Percentiles rank a stretch among this genome's conserved stretches.
phyloP scores from a whole-genome alignment of 2,888 invertebrate species.

The Auanema freiburgensis region DNA sequence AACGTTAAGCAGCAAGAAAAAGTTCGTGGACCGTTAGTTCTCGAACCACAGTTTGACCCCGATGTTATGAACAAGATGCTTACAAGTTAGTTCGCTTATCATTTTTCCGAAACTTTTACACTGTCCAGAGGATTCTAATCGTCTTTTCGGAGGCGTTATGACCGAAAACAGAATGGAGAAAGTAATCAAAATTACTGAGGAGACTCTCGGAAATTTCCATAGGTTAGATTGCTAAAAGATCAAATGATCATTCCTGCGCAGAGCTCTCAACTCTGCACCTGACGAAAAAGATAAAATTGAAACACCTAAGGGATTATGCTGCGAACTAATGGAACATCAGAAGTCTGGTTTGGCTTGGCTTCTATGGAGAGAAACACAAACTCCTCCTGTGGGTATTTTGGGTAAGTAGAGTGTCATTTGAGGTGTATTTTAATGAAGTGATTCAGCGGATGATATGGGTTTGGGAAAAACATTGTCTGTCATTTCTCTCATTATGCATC shows the following conservation, averaged over 20 bases:
- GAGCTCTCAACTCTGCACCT: constrained; percentile 36
- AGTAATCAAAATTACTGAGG: constrained; percentile 42
- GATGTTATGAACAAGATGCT: not conserved
- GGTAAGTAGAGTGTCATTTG: constrained; percentile 69
- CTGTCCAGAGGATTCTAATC: constrained; percentile 39
- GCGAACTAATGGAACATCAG: constrained; percentile 60
- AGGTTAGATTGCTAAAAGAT: constrained; percentile 24
- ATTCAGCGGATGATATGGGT: constrained; percentile 69
- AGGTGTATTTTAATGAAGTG: constrained; percentile 1
- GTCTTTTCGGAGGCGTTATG: constrained; percentile 59
- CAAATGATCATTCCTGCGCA: constrained; percentile 21
- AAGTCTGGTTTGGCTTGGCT: constrained; percentile 82
- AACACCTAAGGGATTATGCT: constrained; percentile 48
- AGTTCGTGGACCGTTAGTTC: constrained; percentile 2
- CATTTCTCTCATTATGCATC: constrained; percentile 67
- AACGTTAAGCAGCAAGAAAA: too few relatives aligned
- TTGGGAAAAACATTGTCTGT: constrained; percentile 69
- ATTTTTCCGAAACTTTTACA: not conserved
- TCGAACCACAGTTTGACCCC: constrained; percentile 20
- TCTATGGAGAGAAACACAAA: constrained; percentile 82
- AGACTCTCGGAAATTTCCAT: constrained; percentile 42
- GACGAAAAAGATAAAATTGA: constrained; percentile 38
- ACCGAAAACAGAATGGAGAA: constrained; percentile 44
- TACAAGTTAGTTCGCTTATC: constrained; percentile 4
- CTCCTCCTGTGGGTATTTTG: constrained; percentile 82